Base-by-base conservation (phyloP, 2,113 vertebrate genomes). In the Phaethon lepturus region DNA sequence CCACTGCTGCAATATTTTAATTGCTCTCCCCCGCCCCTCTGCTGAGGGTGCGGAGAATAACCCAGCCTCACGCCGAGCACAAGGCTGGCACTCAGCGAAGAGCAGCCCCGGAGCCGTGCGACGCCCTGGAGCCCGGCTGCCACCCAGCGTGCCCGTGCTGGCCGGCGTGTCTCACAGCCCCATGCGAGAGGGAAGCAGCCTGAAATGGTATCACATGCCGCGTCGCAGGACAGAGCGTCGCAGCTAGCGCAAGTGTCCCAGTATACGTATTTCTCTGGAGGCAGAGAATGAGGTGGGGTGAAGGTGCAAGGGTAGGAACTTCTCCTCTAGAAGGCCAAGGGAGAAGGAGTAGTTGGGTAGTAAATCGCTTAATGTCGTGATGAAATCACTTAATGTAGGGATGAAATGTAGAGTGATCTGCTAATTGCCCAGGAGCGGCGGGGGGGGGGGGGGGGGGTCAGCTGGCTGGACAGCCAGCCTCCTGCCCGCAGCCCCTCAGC, bases 41-140 rank as follows among this genome's bases (percentile, higher is more conserved):
- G 52, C 47, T 62, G 35, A 62, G 24, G 8, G 2, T 23, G 47
- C 14, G 42, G 59, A 47, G 49, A 44, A 40, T 11, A 58, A 68
- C 13, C 31, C 59, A 31, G 42, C 38, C 52, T 66, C 13, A n/a
- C 8, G 26, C 40, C 0, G 1, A 60, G 60, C 45, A 50, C 26
- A 44, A 26, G 47, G n/a, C 52, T 62, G 75, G 58, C 13, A 9
- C n/a, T 17, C 28, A 50, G 26, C 0, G 0, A 53, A 44, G 55
- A 49, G n/a, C 68, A 28, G 40, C 20, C 29, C 58, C 0, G 1
- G 45, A 45, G 38, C 38, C 3, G 0, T 2, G 25, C 0, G 2
- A 33, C 64, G 50, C 35, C 44, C 72, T 18, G 52, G 28, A 64
- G 58, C 58, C 31, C 18, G 31, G 55, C 76, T 23, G 19, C 63